These are phyloP conservation scores for Sicus ferrugineus DNA, from an alignment of 2,888 invertebrate genomes.

Conservation along the genomic window DNA sequence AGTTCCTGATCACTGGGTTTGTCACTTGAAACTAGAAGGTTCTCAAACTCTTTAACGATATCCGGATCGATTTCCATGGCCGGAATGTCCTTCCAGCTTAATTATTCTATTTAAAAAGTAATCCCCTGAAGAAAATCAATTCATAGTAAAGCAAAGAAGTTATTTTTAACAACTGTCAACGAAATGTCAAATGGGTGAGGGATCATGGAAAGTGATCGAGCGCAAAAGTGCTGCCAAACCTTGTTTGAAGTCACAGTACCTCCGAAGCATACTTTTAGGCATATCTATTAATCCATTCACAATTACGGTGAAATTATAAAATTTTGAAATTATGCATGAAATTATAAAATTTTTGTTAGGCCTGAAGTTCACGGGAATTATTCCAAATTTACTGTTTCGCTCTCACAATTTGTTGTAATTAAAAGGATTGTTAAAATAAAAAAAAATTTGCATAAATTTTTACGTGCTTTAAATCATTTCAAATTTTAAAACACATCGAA, in stretches of 20 bases:
- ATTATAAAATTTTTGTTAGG: not conserved
- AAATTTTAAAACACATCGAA: not conserved
- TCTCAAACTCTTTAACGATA: constrained; percentile 52
- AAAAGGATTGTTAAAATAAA: too few species aligned
- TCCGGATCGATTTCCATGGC: constrained; percentile 57
- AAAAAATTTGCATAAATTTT: too few species aligned
- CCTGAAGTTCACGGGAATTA: too few species aligned
- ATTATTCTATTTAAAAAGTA: not conserved
- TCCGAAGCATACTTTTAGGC: constrained; percentile 21
- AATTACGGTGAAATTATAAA: not conserved
- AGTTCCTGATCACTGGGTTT: constrained; percentile 47
- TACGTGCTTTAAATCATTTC: too few species aligned
- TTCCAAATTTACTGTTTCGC: too few species aligned
- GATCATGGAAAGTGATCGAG: not conserved
- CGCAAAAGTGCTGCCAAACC: constrained; percentile 6
- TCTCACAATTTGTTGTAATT: too few species aligned
- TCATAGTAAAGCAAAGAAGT: constrained; percentile 5
- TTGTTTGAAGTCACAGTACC: not conserved
- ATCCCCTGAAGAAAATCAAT: not conserved
- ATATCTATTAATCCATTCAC: not conserved
- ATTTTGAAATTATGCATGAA: too few species aligned
- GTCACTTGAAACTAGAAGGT: constrained; percentile 44
- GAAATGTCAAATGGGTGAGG: constrained; percentile 7
- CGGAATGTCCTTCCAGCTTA: not conserved
- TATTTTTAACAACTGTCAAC: constrained; percentile 25